These are phyloP conservation scores for Myotis yumanensis DNA, from an alignment of 2,113 vertebrate species.

Conservation along the genomic window DNA sequence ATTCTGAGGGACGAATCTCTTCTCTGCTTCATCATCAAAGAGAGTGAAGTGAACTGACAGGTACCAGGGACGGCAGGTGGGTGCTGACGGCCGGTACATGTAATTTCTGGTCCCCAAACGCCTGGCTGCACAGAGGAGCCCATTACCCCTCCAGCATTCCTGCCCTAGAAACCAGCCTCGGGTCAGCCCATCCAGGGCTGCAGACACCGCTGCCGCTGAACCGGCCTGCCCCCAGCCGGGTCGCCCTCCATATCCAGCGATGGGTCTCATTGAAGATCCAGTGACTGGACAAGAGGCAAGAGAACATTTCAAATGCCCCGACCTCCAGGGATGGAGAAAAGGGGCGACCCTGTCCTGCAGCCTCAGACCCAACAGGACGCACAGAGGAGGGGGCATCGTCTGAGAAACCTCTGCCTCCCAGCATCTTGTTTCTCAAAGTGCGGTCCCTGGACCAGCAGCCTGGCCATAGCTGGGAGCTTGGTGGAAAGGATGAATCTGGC, in stretches of 20 bases:
- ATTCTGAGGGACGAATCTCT: neutral
- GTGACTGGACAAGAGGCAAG: neutral
- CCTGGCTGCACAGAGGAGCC: neutral
- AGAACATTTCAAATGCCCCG: neutral
- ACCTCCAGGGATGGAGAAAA: neutral
- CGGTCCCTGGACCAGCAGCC: neutral
- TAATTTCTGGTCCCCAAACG: rapidly evolving
- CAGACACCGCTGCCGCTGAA: rapidly evolving
- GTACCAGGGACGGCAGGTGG: neutral
- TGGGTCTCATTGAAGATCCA: neutral
- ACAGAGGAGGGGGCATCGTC: neutral
- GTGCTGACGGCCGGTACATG: no score
- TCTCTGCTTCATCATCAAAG: neutral
- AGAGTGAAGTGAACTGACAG: neutral
- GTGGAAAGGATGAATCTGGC: neutral
- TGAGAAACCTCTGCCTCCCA: neutral
- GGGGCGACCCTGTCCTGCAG: no score
- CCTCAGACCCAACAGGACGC: neutral
- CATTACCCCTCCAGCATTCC: neutral
- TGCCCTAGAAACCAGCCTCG: neutral
- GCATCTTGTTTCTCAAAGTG: neutral
- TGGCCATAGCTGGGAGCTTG: rapidly evolving
- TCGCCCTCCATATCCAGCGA: neutral
- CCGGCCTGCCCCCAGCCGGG: rapidly evolving
- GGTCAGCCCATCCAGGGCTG: neutral